These are phyloP conservation scores for Poeciliopsis turneri DNA, from an alignment of 2,797 vertebrate genomes.

Conservation along the genomic window DNA sequence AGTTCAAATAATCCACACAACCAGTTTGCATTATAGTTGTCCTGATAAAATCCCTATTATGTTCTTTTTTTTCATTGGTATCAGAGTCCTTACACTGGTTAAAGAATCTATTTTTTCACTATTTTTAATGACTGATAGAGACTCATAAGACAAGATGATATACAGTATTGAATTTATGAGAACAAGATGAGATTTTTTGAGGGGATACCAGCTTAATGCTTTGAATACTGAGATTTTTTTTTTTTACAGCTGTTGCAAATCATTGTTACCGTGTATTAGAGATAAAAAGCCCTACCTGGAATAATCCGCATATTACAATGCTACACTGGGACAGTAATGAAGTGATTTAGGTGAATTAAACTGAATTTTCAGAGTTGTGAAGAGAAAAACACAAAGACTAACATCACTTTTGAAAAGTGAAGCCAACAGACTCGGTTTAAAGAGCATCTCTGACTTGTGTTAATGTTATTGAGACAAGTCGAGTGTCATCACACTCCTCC, in stretches of 20 bases:
- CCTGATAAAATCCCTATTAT: neutral
- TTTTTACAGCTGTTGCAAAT: neutral
- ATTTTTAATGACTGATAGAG: neutral
- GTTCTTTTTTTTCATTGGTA: neutral
- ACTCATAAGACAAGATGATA: neutral
- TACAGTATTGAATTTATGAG: neutral
- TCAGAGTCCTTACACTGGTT: neutral
- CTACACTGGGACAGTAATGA: neutral
- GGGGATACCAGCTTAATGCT: neutral
- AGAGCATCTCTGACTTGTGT: neutral
- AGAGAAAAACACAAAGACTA: neutral
- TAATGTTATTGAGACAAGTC: constrained; percentile 5
- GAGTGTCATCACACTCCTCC: constrained; percentile 11
- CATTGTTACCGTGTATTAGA: neutral
- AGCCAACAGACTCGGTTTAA: neutral
- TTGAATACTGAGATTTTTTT: neutral
- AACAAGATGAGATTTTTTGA: no score
- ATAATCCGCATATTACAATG: neutral
- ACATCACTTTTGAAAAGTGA: neutral
- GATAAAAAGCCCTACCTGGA: neutral
- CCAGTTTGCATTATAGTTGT: neutral
- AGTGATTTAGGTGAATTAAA: neutral
- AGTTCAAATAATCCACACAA: neutral
- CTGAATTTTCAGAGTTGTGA: neutral
- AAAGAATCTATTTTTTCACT: neutral